Percentiles rank a stretch among this genome's conserved stretches.
These are phyloP conservation scores for Agrotis segetum DNA, from an alignment of 2,888 invertebrate genomes.

Conservation along the genomic window DNA sequence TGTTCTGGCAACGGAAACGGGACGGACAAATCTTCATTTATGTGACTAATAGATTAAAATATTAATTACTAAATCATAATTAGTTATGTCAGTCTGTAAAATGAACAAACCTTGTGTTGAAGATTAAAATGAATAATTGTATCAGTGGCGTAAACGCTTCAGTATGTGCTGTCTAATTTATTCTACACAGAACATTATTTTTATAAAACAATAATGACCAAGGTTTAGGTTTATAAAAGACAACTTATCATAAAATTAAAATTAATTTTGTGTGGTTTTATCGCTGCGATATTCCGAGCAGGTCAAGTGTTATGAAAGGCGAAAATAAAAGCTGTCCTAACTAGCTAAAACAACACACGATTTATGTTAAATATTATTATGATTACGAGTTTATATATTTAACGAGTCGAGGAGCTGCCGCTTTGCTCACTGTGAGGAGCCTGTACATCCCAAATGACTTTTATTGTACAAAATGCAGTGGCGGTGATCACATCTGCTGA, in stretches of 20 bases:
- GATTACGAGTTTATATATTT: constrained; percentile 9
- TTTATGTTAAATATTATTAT: constrained; percentile 13
- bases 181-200: neutral
- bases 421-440: neutral
- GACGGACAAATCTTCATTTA: constrained; percentile 44
- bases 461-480: neutral
- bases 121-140: neutral
- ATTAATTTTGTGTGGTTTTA: constrained; percentile 19
- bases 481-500: neutral
- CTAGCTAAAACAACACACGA: constrained; percentile 8
- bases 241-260: constrained; percentile 14
- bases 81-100: neutral
- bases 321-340: neutral
- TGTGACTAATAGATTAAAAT: neutral
- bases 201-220: neutral
- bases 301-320: neutral
- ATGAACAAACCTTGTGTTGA: constrained; percentile 2
- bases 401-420: constrained; percentile 10
- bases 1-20: constrained; percentile 44
- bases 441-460: constrained; percentile 17
- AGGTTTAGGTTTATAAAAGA: neutral
- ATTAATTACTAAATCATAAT: neutral
- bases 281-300: constrained; percentile 18
- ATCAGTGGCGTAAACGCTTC: neutral
- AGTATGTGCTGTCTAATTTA: neutral